phyloP scores from a whole-genome alignment of 2,113 vertebrate species.

The Piaya cayana region DNA sequence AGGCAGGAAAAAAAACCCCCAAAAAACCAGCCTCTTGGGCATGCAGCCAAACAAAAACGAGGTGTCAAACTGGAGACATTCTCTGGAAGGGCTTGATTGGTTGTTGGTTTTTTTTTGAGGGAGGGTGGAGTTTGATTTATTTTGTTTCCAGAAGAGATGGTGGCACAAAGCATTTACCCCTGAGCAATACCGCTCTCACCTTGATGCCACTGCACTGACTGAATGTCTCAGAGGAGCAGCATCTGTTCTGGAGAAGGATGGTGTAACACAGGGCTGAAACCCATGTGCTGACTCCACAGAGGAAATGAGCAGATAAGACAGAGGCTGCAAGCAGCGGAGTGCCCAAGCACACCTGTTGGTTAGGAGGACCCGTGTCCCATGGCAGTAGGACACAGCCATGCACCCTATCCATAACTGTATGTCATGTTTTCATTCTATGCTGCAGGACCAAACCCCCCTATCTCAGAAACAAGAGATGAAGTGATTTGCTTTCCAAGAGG shows the following conservation, averaged over 20 bases:
- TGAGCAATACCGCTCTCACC: not conserved
- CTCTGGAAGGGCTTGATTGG: not conserved
- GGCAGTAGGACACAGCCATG: not conserved
- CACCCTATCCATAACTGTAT: not conserved
- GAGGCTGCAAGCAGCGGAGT: not conserved
- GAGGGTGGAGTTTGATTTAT: not conserved
- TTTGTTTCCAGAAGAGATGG: not conserved
- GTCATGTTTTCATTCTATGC: not conserved
- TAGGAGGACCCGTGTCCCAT: accelerated
- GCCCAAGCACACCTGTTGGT: not conserved
- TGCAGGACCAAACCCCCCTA: not conserved
- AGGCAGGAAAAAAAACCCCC: too few species aligned
- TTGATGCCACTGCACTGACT: not conserved
- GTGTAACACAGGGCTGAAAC: not conserved
- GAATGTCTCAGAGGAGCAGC: not conserved
- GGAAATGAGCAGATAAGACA: not conserved
- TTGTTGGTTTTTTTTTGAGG: accelerated
- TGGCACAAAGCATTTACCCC: not conserved
- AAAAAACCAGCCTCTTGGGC: not conserved
- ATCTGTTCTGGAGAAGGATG: not conserved
- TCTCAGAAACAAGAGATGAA: not conserved
- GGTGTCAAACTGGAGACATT: not conserved
- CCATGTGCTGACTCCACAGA: accelerated
- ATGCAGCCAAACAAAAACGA: not conserved
- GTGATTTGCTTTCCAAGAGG: not conserved